phyloP scores from a whole-genome alignment of 1,140 invertebrate species.

The Platyscapa corneri region DNA sequence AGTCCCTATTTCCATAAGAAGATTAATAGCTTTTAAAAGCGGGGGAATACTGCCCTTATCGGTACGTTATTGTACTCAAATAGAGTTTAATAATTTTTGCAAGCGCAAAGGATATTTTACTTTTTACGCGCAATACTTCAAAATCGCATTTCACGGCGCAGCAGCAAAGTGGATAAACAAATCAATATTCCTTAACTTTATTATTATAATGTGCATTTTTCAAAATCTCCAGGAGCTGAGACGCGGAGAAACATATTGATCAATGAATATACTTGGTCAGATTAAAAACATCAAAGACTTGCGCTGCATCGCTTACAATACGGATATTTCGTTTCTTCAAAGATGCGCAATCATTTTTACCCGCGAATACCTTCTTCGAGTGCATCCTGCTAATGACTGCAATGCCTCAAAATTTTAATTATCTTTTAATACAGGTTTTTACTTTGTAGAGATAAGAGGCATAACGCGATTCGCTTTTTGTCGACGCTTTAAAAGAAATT shows the following conservation, averaged over 20 bases:
- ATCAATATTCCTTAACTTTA: not conserved
- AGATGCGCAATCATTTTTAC: too few species aligned
- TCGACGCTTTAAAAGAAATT: too few species aligned
- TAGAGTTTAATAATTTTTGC: constrained; percentile 4
- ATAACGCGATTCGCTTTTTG: too few species aligned
- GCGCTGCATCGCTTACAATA: not conserved
- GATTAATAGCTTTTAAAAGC: constrained; percentile 7
- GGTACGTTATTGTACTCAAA: not conserved
- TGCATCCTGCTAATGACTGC: not conserved
- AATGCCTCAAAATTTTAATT: not conserved
- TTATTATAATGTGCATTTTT: not conserved
- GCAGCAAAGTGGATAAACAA: not conserved
- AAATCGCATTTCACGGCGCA: not conserved
- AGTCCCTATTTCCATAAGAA: not conserved
- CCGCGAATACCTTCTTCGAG: not conserved
- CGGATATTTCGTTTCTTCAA: not conserved
- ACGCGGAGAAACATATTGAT: too few species aligned
- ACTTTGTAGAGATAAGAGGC: not conserved
- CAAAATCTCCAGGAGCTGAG: too few species aligned
- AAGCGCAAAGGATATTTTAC: not conserved
- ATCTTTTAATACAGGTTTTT: not conserved
- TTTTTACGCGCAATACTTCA: not conserved
- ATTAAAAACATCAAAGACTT: too few species aligned
- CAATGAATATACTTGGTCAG: too few species aligned
- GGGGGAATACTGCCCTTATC: not conserved